Evolutionary conservation across 2,113 vertebrate genomes (phyloP), one percentile per base, ranked within the genome.

Genomic region (Stegostoma tigrinum): DNA sequence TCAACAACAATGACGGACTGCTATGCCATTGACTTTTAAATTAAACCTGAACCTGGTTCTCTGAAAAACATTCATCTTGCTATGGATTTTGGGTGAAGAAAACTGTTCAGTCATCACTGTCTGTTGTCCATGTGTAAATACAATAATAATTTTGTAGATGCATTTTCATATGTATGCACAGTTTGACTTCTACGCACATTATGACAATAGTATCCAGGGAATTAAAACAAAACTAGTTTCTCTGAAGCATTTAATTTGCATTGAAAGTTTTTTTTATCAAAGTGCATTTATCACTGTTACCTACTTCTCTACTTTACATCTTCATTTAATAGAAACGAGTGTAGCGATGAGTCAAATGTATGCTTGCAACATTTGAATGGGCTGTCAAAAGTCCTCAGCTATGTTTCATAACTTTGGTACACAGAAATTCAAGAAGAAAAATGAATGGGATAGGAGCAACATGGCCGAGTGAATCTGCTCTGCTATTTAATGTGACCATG

Each of bases 191-290:
- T 52, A 75, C 27, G 34, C 94, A 95, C 68, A 95, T 72, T 75
- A 75, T 27, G 72, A 24, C 68, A 95, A 95, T 72, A 95, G 52
- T 52, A 95, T 95, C 45, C 68, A 72, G 94, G 67, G 68, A 75
- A 95, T 95, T 95, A 95, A 95, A 42, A 72, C 67, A 75, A 95
- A 93, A 95, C 24, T 72, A 75, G 14, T 95, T 95, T 72, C 27
- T 95, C 68, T 52, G 94, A 95, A 95, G 45, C 94, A 95, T 75
- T 95, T 68, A 95, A 95, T 95, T 95, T 95, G 94, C 94, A 75
- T 95, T 95, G 38, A 95, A 70, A 95, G 72, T 95, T 27, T 95
- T 95, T 95, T 52, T 95, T 24, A 17, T 42, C 67, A 45, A 52
- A 70, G 21, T 45, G 52, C 42, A 72, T 52, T 52, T 72, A 95